A percentile compares a stretch with the other conserved stretches of the same genome.
Conservation (phyloP, 92 coral and sea anemone genomes). For the Parazoanthus atlanticus region DNA sequence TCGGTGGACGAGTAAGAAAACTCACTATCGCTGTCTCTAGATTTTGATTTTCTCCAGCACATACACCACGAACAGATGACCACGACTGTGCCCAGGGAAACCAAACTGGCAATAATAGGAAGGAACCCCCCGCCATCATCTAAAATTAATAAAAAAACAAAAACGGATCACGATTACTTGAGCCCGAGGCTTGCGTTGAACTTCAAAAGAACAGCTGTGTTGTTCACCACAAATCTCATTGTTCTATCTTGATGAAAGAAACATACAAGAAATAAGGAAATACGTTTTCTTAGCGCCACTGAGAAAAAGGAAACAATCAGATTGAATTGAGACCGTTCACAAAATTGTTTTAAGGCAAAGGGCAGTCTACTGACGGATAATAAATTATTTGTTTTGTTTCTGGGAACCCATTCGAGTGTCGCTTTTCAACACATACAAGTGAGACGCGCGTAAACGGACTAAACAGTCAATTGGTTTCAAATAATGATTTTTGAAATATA, state of each 20-base stretch:
- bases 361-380: constrained; percentile 6
- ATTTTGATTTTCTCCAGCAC: constrained; percentile 69
- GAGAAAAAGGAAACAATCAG: background rate
- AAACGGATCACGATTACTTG: constrained; percentile 9
- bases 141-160: background rate
- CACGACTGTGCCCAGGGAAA: constrained; percentile 75
- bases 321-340: background rate
- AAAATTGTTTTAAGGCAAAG: background rate
- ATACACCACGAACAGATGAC: constrained; percentile 90
- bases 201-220: constrained; percentile 7
- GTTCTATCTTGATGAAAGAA: constrained; percentile 3
- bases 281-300: background rate
- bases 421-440: background rate
- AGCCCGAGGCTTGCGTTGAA: background rate
- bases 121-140: constrained; percentile 51
- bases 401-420: constrained; percentile 10
- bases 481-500: background rate
- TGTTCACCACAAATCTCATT: background rate
- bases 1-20: constrained; percentile 71
- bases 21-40: constrained; percentile 56
- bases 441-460: constrained; percentile 19
- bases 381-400: background rate
- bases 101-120: constrained; percentile 80
- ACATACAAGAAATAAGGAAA: background rate
- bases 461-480: constrained; percentile 17